Evolutionary conservation across 2,113 vertebrate species (phyloP).

Genomic region (Mustelus asterias): DNA sequence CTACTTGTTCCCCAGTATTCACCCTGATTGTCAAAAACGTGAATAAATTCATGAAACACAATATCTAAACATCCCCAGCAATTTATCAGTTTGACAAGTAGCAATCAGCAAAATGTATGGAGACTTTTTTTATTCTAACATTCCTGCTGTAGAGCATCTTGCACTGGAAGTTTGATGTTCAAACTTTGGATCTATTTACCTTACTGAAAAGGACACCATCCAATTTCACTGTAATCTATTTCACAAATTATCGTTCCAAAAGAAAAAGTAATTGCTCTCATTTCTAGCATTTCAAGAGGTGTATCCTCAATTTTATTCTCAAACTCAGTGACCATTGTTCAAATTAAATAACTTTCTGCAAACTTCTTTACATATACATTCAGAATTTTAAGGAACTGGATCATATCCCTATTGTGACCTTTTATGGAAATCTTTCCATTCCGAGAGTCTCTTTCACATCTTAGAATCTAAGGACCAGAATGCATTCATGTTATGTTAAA

Average conservation of each 20-base stretch:
- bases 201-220: not conserved
- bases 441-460: not conserved
- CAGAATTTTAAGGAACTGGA: not conserved
- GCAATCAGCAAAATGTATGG: not conserved
- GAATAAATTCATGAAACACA: not conserved
- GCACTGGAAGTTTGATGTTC: not conserved
- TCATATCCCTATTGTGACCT: not conserved
- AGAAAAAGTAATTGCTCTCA: not conserved
- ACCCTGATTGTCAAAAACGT: too few relatives aligned
- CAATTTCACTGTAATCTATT: not conserved
- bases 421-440: not conserved
- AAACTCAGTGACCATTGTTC: not conserved
- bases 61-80: not conserved
- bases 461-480: not conserved
- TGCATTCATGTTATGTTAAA: not conserved
- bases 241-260: not conserved
- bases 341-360: not conserved
- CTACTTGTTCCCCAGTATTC: too few relatives aligned
- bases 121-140: not conserved
- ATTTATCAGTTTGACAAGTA: not conserved
- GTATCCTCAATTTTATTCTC: not conserved
- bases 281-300: not conserved
- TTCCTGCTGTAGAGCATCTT: not conserved
- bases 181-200: not conserved
- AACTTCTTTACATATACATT: not conserved